A percentile compares a stretch with the other conserved stretches of the same genome.
Evolutionary conservation across 2,113 vertebrate genomes (phyloP).

Genomic region (Furnarius figulus): DNA sequence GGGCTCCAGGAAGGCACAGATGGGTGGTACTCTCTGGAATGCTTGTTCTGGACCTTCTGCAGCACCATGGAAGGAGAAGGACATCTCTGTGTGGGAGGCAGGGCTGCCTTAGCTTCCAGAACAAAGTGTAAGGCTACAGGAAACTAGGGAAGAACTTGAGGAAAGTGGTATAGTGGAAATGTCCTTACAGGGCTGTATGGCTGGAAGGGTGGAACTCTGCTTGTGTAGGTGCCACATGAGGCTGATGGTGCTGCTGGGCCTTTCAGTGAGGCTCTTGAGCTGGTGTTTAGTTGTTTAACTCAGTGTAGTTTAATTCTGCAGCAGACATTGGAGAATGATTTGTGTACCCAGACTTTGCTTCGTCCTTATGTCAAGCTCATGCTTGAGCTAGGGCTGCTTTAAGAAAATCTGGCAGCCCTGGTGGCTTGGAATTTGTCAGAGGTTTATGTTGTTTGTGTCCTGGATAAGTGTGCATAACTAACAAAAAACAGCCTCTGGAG

Average conservation of each 20-base stretch:
- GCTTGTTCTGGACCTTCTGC: not conserved
- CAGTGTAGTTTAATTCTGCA: not conserved
- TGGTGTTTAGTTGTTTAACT: not conserved
- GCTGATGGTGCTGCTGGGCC: not conserved
- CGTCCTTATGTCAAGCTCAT: not conserved
- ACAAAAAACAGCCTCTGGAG: not conserved
- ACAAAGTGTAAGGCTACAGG: not conserved
- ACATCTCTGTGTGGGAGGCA: not conserved
- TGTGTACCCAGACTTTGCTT: not conserved
- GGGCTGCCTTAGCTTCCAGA: not conserved
- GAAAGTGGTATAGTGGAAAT: rapidly evolving
- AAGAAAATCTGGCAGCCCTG: not conserved
- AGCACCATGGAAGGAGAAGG: not conserved
- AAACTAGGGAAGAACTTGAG: not conserved
- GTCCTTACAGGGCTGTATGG: rapidly evolving
- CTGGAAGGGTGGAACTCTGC: not conserved
- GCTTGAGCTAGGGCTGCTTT: not conserved
- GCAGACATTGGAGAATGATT: not conserved
- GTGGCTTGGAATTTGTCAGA: not conserved
- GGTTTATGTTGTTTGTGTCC: not conserved
- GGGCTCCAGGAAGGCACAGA: constrained; percentile 50
- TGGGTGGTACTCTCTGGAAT: not conserved
- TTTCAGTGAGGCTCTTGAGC: not conserved
- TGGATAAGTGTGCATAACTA: not conserved
- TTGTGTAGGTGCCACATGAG: not conserved